Conservation (phyloP, 2,888 invertebrate species). For the Temnothorax ravouxi region DNA sequence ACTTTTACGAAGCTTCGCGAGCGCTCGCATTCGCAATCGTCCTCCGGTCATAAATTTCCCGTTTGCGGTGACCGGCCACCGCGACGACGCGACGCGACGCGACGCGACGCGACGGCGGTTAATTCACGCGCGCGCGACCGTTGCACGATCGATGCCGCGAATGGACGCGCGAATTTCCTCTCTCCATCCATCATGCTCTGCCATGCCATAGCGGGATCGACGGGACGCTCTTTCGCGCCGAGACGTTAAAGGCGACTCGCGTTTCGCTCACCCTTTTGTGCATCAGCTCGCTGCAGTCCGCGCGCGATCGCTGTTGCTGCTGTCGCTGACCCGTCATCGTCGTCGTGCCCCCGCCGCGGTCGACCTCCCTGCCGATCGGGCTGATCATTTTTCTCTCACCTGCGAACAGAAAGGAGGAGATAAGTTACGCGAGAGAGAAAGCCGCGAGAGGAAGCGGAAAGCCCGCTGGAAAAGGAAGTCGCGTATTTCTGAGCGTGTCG, state of each 20-base stretch:
- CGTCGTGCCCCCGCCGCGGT: constrained; percentile 75
- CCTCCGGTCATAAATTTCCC: constrained; percentile 22
- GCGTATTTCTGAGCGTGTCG: constrained; percentile 27
- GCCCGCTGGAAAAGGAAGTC: constrained; percentile 18
- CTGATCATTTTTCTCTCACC: constrained; percentile 78
- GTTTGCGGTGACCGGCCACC: constrained; percentile 24
- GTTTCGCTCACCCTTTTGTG: constrained; percentile 83
- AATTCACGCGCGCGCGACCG: constrained; percentile 54
- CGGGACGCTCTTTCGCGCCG: constrained; percentile 53
- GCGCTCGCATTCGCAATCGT: constrained; percentile 3
- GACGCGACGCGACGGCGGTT: constrained; percentile 46
- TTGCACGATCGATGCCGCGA: constrained; percentile 61
- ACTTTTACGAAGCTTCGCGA: constrained; percentile 3
- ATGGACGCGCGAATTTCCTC: constrained; percentile 63
- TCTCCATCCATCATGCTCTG: constrained; percentile 71
- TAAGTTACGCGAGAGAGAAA: constrained; percentile 29
- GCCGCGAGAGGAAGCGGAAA: constrained; percentile 28
- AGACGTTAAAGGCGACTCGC: constrained; percentile 32
- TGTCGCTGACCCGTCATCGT: constrained; percentile 41
- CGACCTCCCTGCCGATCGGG: constrained; percentile 78
- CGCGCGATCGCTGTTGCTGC: constrained; percentile 60
- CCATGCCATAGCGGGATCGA: constrained; percentile 76
- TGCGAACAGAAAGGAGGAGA: constrained; percentile 57
- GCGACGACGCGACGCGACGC: constrained; percentile 44
- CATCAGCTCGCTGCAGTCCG: constrained; percentile 79